Base-by-base conservation (phyloP, 2,888 invertebrate species). In the Synergus umbraculus region DNA sequence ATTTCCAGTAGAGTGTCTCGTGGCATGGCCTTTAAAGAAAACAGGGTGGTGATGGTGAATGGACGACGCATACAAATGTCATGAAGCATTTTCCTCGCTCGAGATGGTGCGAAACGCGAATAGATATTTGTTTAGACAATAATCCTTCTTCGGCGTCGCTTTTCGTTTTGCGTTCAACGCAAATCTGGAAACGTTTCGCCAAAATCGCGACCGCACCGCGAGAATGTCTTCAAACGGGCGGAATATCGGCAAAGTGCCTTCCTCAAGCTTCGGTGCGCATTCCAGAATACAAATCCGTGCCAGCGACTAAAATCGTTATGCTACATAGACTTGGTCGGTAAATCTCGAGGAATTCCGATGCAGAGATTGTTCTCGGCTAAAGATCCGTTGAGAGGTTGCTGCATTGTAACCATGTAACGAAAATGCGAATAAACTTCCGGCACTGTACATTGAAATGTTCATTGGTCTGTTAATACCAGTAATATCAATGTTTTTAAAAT, bases 291-390 rank as follows among this genome's bases (percentile, higher is more conserved):
- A 73, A 73, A 73, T 73, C 54, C 73, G 73, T 73, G 54, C 73
- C 73, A 73, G 73, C 54, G 54, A 73, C 73, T 73, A 73, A 73
- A 73, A 73, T 73, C 73, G 73, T 73, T 73, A 73, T 73, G 73
- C 73, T 54, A 73, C 73, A 18, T 73, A 54, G 73, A 54, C n/a
- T 41, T n/a, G 73, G 49, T 58, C 54, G 54, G 73, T 73, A 73
- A 73, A 73, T 73, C 73, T 73, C 10, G 5, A 37, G 73, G 37
- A 73, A 73, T 73, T 73, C 73, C 73, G n/a, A 73, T 73, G 73
- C 73, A 73, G 54, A 54, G 73, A 73, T 73, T 73, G 73, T 73
- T 73, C 73, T 49, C 54, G 54, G 54, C 73, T 73, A 73, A 73
- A 73, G 73, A 73, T 73, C 73, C 49, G 73, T 54, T 73, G 54